Conservation (phyloP, 2,888 invertebrate genomes). For the Listrodromus nycthemerus region DNA sequence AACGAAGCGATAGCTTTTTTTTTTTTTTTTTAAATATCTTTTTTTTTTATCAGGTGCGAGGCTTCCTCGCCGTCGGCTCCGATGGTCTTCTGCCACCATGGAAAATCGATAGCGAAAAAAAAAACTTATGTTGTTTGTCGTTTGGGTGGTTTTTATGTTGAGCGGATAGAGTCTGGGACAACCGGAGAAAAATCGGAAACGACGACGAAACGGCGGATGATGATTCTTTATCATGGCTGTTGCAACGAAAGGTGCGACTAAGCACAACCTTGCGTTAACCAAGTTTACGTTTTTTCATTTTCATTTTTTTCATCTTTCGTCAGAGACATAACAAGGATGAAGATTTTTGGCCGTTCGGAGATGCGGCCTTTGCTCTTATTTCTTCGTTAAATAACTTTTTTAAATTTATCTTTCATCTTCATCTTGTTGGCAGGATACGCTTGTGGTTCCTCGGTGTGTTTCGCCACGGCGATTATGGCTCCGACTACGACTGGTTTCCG, state of each 20-base stretch:
- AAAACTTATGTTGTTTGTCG: conserved; percentile 18
- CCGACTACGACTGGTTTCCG: conserved; percentile 60
- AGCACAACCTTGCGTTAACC: conserved; percentile 21
- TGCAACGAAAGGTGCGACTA: not conserved
- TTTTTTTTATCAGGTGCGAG: conserved; percentile 1
- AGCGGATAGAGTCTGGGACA: conserved; percentile 4
- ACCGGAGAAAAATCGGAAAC: conserved; percentile 23
- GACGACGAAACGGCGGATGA: conserved; percentile 29
- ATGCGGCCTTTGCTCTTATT: conserved; percentile 48
- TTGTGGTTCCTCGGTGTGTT: conserved; percentile 67
- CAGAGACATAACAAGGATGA: conserved; percentile 14
- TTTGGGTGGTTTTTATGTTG: not conserved
- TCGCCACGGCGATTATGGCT: conserved; percentile 52
- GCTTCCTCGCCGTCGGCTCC: conserved; percentile 19
- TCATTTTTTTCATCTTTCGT: conserved; percentile 28
- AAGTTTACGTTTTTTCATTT: conserved; percentile 18
- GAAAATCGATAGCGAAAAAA: conserved; percentile 10
- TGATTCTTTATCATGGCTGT: conserved; percentile 40
- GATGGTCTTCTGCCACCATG: not conserved
- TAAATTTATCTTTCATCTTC: conserved; percentile 54
- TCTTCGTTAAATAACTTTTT: conserved; percentile 19
- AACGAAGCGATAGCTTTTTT: conserved; percentile 32
- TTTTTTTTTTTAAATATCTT: not conserved
- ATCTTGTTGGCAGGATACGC: conserved; percentile 71
- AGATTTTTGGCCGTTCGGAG: conserved; percentile 61